phyloP scores from a whole-genome alignment of 2,113 vertebrate species.

The Muscicapa adusta region DNA sequence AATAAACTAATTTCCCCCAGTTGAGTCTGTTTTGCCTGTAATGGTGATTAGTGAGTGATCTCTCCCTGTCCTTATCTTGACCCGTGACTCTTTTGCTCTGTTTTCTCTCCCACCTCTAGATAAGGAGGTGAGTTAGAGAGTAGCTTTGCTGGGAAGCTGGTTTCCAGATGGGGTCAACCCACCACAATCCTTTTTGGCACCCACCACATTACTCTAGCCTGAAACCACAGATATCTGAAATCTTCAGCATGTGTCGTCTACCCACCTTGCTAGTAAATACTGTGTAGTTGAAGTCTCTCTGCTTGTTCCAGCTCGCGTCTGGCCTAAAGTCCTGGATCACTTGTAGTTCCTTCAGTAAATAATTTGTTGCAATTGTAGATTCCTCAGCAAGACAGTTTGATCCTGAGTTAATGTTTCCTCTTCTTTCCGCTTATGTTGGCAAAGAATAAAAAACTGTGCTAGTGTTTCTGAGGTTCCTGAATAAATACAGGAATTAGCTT shows the following conservation, averaged over 20 bases:
- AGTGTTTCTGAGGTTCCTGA: not conserved
- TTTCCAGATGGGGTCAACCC: not conserved
- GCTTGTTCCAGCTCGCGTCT: not conserved
- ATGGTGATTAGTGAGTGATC: not conserved
- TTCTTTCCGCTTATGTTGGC: not conserved
- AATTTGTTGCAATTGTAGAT: not conserved
- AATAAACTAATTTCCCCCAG: not conserved
- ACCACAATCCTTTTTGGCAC: not conserved
- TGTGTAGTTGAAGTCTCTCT: not conserved
- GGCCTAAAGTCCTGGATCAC: fast-evolving
- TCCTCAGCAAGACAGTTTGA: not conserved
- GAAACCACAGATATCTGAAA: not conserved
- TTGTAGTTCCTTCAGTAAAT: not conserved
- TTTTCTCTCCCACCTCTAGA: not conserved
- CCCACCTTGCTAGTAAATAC: not conserved
- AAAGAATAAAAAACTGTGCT: not conserved
- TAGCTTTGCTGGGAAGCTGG: not conserved
- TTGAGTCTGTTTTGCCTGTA: not conserved
- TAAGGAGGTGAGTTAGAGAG: not conserved
- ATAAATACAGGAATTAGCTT: not conserved
- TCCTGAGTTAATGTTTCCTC: not conserved
- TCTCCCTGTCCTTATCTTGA: not conserved
- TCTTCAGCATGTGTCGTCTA: not conserved
- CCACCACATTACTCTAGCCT: not conserved
- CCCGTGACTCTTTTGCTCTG: not conserved